Base-by-base conservation (phyloP, 1,140 invertebrate genomes). In the Trypoxylus dichotomus region DNA sequence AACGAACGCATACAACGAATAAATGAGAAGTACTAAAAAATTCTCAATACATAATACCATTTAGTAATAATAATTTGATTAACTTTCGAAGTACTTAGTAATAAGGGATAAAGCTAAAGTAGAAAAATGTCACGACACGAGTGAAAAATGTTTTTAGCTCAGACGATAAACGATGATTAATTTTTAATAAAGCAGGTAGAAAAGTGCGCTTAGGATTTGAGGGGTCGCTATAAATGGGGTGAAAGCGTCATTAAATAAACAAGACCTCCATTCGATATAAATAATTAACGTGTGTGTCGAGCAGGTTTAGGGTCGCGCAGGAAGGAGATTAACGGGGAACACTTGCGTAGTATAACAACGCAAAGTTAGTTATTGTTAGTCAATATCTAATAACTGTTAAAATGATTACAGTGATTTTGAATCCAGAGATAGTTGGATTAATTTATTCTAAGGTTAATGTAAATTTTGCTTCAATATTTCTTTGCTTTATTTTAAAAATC, bases 241-340 rank as follows among this genome's bases (percentile, higher is more conserved):
- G 54, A 76, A 68, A 58, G 75, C 43, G 75, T 76, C 76, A 76
- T 76, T 76, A 76, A 76, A 76, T 76, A 76, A 76, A 76, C 76
- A 76, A 76, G 75, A 37, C 54, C 32, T 68, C 32, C 60, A 37
- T 71, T 63, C 76, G 58, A 76, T 71, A 63, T 63, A 25, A 71
- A 37, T 76, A 76, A 76, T 63, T 76, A 76, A 76, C 15, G 72
- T 74, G 72, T 74, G 21, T 74, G 29, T 29, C 29, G 72, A 19
- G 72, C 32, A 29, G 72, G 72, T 42, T 74, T 37, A 74, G 72
- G 29, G 72, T 74, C 72, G 37, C 19, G 29, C n/a, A 19, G 15
- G 29, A 41, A 41, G 10, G 29, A 24, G 19, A 74, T 41, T 74
- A 74, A 43, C 32, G 32, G 41, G 72, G 27, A 37, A 74, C 41